Conservation (phyloP, 2,888 invertebrate genomes). For the Encarsia formosa region DNA sequence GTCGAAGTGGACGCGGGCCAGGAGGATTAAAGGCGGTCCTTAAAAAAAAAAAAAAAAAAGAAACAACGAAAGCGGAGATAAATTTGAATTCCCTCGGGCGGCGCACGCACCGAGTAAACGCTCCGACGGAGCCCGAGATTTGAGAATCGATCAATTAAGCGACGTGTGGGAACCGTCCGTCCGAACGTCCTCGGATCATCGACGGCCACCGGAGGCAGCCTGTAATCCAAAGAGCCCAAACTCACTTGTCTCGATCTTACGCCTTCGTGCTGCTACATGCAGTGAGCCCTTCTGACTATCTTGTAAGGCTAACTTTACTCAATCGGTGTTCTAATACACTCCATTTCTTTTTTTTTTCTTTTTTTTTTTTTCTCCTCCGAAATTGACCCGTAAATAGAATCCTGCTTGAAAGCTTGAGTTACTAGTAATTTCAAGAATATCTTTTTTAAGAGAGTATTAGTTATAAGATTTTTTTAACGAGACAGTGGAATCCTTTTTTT, state of each 20-base stretch:
- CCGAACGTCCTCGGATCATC: slow-evolving; percentile 35
- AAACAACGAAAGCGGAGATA: slow-evolving; percentile 32
- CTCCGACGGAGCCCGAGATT: slow-evolving; percentile 49
- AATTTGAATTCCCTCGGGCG: background rate
- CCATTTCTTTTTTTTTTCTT: too few species aligned
- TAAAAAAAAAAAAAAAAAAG: slow-evolving; percentile 14
- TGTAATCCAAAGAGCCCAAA: slow-evolving; percentile 45
- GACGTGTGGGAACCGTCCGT: slow-evolving; percentile 50
- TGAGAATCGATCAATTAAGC: slow-evolving; percentile 52
- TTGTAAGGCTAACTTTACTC: too few species aligned
- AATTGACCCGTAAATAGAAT: too few species aligned
- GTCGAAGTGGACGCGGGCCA: slow-evolving; percentile 32
- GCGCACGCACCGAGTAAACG: slow-evolving; percentile 37
- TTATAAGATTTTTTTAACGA: too few species aligned
- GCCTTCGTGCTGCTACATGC: background rate
- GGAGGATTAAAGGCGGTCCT: background rate
- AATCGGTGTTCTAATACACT: slow-evolving; percentile 6
- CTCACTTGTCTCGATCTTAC: slow-evolving; percentile 1
- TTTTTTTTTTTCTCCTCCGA: too few species aligned
- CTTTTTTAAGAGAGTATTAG: too few species aligned
- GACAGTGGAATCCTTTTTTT: too few species aligned
- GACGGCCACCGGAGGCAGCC: slow-evolving; percentile 44
- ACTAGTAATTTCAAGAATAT: too few species aligned
- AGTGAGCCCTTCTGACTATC: slow-evolving; percentile 3
- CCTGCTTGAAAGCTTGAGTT: too few species aligned